A percentile compares a stretch with the other conserved stretches of the same genome.
phyloP scores from a whole-genome alignment of 1,140 invertebrate genomes.

The Aphaenogaster rudis region DNA sequence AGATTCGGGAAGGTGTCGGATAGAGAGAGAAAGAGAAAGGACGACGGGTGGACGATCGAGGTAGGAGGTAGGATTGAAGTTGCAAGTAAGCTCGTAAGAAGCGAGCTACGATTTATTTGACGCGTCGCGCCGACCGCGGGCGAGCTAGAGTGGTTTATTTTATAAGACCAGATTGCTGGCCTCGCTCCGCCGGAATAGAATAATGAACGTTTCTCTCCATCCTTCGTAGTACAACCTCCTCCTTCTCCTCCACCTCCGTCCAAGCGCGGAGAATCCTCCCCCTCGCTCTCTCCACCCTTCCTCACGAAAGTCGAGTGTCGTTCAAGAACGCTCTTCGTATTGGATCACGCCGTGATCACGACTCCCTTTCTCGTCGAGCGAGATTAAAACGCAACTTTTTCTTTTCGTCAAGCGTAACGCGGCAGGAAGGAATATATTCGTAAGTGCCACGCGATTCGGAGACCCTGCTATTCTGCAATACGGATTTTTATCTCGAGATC shows the following conservation, averaged over 20 bases:
- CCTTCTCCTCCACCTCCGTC: neutral
- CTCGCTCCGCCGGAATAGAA: constrained; percentile 84
- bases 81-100: constrained; percentile 79
- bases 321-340: constrained; percentile 75
- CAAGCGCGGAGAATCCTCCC: constrained; percentile 20
- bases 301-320: constrained; percentile 79
- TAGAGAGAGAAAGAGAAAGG: constrained; percentile 19
- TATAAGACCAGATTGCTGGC: constrained; percentile 85
- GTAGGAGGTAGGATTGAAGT: constrained; percentile 59
- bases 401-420: neutral
- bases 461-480: neutral
- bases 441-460: neutral
- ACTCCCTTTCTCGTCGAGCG: constrained; percentile 6
- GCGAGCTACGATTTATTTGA: constrained; percentile 84
- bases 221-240: constrained; percentile 50
- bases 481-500: neutral
- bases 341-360: constrained; percentile 3
- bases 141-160: constrained; percentile 83
- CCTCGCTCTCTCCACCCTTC: constrained; percentile 70
- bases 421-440: neutral
- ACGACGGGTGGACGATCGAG: constrained; percentile 28
- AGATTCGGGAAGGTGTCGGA: neutral
- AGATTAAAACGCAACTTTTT: constrained; percentile 10
- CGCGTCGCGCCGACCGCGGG: constrained; percentile 80
- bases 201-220: constrained; percentile 82